These are phyloP conservation scores for Mamestra brassicae DNA, from an alignment of 2,888 invertebrate genomes.

Conservation along the genomic window DNA sequence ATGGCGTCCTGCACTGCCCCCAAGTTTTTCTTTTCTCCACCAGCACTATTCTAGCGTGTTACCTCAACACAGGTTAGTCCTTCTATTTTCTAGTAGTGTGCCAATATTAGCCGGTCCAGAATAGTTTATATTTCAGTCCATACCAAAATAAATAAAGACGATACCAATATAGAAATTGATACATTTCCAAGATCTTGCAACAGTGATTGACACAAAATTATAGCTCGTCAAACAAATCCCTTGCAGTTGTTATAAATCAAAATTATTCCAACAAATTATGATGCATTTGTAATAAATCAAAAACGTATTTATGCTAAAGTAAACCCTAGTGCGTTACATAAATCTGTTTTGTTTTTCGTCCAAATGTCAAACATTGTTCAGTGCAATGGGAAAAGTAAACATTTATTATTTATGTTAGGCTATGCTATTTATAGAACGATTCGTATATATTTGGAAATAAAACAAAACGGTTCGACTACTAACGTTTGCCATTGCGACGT, in stretches of 20 bases:
- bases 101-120: background rate
- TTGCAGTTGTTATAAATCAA: constrained; percentile 50
- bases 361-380: constrained; percentile 68
- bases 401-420: constrained; percentile 68
- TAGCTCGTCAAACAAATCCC: constrained; percentile 28
- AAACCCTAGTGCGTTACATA: constrained; percentile 53
- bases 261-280: constrained; percentile 52
- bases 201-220: constrained; percentile 32
- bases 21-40: background rate
- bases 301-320: constrained; percentile 45
- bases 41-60: background rate
- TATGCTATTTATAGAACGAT: constrained; percentile 61
- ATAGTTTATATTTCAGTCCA: constrained; percentile 7
- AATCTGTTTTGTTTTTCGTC: constrained; percentile 63
- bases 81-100: background rate
- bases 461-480: constrained; percentile 58
- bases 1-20: background rate
- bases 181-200: constrained; percentile 28
- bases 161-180: constrained; percentile 36
- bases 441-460: constrained; percentile 60
- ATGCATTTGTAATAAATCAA: constrained; percentile 62
- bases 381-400: constrained; percentile 67
- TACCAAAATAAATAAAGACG: constrained; percentile 18
- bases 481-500: constrained; percentile 50
- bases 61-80: background rate